phyloP scores from a whole-genome alignment of 2,113 vertebrate species.

The Verasper variegatus region DNA sequence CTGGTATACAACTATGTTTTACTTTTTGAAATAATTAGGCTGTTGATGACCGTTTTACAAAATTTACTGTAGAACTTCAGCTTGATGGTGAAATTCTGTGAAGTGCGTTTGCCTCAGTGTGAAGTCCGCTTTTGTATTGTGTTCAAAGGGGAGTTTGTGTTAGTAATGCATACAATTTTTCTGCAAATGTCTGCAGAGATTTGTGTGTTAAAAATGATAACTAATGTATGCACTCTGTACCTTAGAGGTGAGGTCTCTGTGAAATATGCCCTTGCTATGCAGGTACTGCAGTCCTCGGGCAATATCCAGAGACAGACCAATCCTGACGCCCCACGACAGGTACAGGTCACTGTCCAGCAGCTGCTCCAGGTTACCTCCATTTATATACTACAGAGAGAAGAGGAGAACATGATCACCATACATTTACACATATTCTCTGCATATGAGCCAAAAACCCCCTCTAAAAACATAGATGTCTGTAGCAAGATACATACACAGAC shows the following conservation, averaged over 20 bases:
- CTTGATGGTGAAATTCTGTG: too few species aligned
- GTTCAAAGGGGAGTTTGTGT: too few species aligned
- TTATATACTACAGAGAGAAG: constrained; percentile 87
- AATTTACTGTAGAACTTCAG: too few species aligned
- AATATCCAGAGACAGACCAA: constrained; percentile 90
- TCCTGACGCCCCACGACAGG: constrained; percentile 88
- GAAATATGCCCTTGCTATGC: constrained; percentile 95
- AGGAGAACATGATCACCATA: not conserved
- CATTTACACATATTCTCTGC: not conserved
- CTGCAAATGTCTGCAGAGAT: too few species aligned
- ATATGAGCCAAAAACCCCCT: not conserved
- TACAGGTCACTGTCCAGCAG: constrained; percentile 89
- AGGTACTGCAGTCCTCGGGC: constrained; percentile 90
- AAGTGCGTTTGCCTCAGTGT: too few species aligned
- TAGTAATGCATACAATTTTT: too few species aligned
- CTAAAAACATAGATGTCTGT: too few species aligned
- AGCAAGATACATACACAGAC: too few species aligned
- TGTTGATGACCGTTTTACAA: too few species aligned
- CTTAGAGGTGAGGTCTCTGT: constrained; percentile 97
- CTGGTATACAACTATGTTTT: too few species aligned
- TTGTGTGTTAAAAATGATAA: not conserved
- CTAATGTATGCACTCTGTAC: constrained; percentile 71
- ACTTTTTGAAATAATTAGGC: too few species aligned
- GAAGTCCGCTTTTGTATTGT: too few species aligned
- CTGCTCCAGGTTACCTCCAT: constrained; percentile 96